Base-by-base conservation (phyloP, 1,140 invertebrate genomes). In the Varroa destructor region DNA sequence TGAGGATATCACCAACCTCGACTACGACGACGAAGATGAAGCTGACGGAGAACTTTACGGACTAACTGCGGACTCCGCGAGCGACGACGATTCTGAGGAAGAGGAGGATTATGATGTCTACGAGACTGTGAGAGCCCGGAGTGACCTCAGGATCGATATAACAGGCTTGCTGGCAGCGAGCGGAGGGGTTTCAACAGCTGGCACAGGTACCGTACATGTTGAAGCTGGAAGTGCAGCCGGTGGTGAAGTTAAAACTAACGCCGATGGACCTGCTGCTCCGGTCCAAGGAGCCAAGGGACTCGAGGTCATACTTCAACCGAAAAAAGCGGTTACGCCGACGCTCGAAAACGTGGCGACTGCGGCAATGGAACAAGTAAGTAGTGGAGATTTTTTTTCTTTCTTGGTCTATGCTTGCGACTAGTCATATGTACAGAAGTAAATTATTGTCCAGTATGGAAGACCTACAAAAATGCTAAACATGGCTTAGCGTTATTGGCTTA, bases 1-100 rank as follows among this genome's bases (percentile, higher is more conserved):
- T 14, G 73, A 74, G 71, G 70, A 74, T 56, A 71, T 74, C n/a
- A 72, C 70, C 37, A 67, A 67, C 8, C 61, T 67, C 8, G 40
- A 46, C 37, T 54, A 56, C 37, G 71, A 71, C 42, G 71, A 71
- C 12, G 71, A 55, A 4, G 71, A 56, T 42, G 43, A 56, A 14
- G 71, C 42, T 3, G 42, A 71, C 37, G 70, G 3, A 40, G 40
- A 43, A 55, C 61, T 72, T 40, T n/a, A 73, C n/a, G 40, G 54
- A 12, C 25, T 55, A 4, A 46, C 73, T 71, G 55, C 58, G 46
- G 56, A 71, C 36, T 67, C 61, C 3, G 61, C 40, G 10, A 51
- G 46, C 46, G 46, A 8, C 46, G 46, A 51, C 3, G 43, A 71
- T 56, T 56, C 55, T 71, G 14, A 42, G 37, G 36, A 71, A 61